These are phyloP conservation scores for Aplochiton taeniatus DNA, from an alignment of 2,797 vertebrate species.

Conservation along the genomic window DNA sequence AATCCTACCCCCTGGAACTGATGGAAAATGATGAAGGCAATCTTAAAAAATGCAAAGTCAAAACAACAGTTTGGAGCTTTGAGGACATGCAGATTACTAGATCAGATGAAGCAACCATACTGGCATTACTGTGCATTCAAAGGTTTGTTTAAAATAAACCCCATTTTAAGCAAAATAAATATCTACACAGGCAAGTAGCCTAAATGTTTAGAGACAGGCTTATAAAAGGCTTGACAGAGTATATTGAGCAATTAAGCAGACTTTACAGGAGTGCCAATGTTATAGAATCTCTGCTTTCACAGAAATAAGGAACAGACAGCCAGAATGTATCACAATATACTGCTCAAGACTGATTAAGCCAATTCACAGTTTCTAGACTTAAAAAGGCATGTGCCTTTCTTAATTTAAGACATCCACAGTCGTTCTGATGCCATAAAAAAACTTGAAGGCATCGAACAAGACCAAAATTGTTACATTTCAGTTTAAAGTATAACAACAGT, in stretches of 20 bases:
- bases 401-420: no score
- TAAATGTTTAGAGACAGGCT: slow-evolving; percentile 41
- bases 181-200: slow-evolving; percentile 55
- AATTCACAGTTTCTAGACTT: not conserved
- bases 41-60: slow-evolving; percentile 26
- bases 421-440: no score
- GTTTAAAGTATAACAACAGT: no score
- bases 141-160: slow-evolving; percentile 43
- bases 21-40: slow-evolving; percentile 66
- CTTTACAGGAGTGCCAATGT: slow-evolving; percentile 65
- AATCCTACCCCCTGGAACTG: slow-evolving; percentile 44
- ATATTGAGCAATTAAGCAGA: slow-evolving; percentile 58
- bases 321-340: slow-evolving; percentile 34
- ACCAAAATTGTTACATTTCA: no score
- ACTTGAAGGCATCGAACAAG: no score
- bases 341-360: slow-evolving; percentile 20
- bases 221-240: slow-evolving; percentile 56
- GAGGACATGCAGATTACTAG: slow-evolving; percentile 72
- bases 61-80: slow-evolving; percentile 62
- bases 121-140: slow-evolving; percentile 54
- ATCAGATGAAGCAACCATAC: slow-evolving; percentile 48
- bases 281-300: slow-evolving; percentile 41
- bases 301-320: slow-evolving; percentile 34
- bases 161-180: slow-evolving; percentile 56
- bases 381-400: no score